Evolutionary conservation across 1,140 invertebrate species (phyloP), one percentile per base, ranked within the genome.

Genomic region (Anastrepha ludens): DNA sequence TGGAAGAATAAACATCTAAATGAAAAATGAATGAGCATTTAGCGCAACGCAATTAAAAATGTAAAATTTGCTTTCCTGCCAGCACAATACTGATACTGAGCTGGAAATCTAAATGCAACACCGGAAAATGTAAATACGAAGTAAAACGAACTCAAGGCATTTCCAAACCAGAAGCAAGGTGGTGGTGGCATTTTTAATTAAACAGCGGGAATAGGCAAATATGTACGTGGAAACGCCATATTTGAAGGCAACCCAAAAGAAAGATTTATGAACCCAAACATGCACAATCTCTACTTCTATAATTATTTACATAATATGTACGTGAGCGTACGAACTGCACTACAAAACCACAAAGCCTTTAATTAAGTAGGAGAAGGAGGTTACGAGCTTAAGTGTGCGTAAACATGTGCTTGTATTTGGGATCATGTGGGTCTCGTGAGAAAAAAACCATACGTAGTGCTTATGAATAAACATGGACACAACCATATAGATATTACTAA

Each of bases 331-430:
- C 67, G 13, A 58, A 55, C 47, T 47, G 74, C 74, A 81, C 74
- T 81, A 81, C 74, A 81, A 55, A 81, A 81, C 74, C 74, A 55
- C 74, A 81, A 81, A 81, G 74, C 74, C 17, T 41, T 17, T 81
- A 81, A 81, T 81, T 81, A 81, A 81, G 74, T 20, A 55, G 47
- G 50, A 55, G 41, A 62, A 62, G 60, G 74, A 58, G 74, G 50
- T n/a, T 55, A n/a, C 17, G 39, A 74, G 67, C 39, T 44, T 55
- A 81, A 81, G 74, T 81, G 74, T 29, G 6, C 55, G 44, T n/a
- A 8, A 81, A 81, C 74, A 81, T 58, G 50, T 81, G 41, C 47
- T 74, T 74, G 67, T 47, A 47, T 11, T 58, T 58, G 47, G n/a
- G 17, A 55, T 9, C 20, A 50, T 81, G 47, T 55, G 50, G 47